Conservation (phyloP, 2,888 invertebrate genomes). For the Caenorhabditis sp. region DNA sequence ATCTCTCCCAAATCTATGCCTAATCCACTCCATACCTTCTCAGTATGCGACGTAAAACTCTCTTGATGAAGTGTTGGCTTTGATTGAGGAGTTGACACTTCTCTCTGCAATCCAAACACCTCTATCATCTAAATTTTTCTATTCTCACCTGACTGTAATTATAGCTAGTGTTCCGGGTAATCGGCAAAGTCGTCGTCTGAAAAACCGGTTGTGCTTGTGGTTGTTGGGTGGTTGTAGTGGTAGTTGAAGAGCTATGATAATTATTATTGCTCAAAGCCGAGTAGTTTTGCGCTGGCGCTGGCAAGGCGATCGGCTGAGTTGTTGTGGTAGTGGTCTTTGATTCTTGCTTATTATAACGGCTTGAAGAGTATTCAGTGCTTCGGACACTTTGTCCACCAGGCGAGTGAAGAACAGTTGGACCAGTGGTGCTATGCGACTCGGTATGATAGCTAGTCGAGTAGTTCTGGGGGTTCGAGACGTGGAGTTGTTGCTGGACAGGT, state of each 20-base stretch:
- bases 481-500: not conserved
- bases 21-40: slow-evolving; percentile 15
- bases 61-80: slow-evolving; percentile 41
- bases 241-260: slow-evolving; percentile 37
- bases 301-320: not conserved
- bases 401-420: slow-evolving; percentile 31
- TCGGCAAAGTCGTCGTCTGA: slow-evolving; percentile 43
- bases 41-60: slow-evolving; percentile 34
- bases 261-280: slow-evolving; percentile 37
- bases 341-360: slow-evolving; percentile 40
- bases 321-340: slow-evolving; percentile 42
- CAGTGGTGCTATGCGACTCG: slow-evolving; percentile 36
- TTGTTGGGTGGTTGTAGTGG: slow-evolving; percentile 37
- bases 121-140: not conserved
- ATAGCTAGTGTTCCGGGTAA: slow-evolving; percentile 45
- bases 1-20: too few species aligned
- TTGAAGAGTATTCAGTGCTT: slow-evolving; percentile 42
- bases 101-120: slow-evolving; percentile 12
- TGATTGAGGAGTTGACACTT: slow-evolving; percentile 32
- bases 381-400: slow-evolving; percentile 40
- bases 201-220: slow-evolving; percentile 16
- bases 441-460: slow-evolving; percentile 42
- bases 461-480: slow-evolving; percentile 18
- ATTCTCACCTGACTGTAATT: slow-evolving; percentile 42
- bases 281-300: slow-evolving; percentile 16